Evolutionary conservation across 2,113 vertebrate genomes (phyloP).

Genomic region (Agapornis roseicollis): DNA sequence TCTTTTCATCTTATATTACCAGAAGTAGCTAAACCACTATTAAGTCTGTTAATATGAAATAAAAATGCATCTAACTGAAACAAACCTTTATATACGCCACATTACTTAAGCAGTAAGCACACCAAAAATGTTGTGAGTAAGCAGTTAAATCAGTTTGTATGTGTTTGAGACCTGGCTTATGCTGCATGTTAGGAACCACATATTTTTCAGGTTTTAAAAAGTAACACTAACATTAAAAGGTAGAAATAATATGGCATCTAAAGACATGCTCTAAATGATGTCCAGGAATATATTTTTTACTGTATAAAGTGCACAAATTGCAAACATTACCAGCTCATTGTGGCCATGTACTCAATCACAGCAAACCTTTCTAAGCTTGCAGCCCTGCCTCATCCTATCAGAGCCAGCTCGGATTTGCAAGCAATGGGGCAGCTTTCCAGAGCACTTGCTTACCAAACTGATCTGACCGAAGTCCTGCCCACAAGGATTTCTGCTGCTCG

Average conservation of each 20-base stretch:
- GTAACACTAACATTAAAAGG: background rate
- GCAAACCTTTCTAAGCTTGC: background rate
- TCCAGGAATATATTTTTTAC: background rate
- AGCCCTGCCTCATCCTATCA: background rate
- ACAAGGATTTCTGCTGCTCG: constrained; percentile 50
- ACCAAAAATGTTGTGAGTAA: background rate
- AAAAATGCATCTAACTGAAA: background rate
- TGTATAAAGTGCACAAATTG: background rate
- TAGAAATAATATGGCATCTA: background rate
- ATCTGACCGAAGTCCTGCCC: constrained; percentile 85
- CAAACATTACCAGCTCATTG: background rate
- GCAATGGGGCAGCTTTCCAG: background rate
- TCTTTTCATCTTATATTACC: background rate
- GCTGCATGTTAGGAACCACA: fast-evolving
- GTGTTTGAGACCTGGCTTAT: background rate
- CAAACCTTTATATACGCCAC: background rate
- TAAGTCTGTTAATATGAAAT: background rate
- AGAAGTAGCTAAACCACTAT: background rate
- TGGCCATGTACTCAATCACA: background rate
- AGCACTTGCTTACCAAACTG: constrained; percentile 81
- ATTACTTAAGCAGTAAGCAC: background rate
- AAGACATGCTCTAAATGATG: background rate
- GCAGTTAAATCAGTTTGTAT: background rate
- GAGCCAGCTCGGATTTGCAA: background rate
- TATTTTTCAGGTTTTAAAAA: background rate